These are phyloP conservation scores for Salmo trutta DNA, from an alignment of 2,797 vertebrate species.

Conservation along the genomic window DNA sequence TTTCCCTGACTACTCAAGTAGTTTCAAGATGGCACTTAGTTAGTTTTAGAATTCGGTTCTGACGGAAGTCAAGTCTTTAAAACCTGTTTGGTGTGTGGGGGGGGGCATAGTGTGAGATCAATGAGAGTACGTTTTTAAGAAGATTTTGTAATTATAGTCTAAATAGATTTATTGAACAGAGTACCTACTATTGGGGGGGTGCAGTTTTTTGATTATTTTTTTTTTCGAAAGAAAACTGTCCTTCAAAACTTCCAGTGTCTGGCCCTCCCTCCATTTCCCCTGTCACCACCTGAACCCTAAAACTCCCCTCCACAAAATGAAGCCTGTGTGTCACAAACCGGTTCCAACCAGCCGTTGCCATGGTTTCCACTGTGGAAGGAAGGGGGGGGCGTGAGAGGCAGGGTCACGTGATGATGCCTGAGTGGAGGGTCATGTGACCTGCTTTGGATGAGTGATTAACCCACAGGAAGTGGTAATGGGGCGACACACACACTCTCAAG, in stretches of 20 bases:
- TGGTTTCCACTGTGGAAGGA: conserved; percentile 82
- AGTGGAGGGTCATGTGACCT: conserved; percentile 79
- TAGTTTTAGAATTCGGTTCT: not conserved
- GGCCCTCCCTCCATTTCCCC: conserved; percentile 79
- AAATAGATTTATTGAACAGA: not conserved
- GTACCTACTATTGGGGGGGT: not conserved
- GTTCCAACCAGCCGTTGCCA: conserved; percentile 87
- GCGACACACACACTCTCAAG: not conserved
- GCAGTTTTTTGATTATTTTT: not conserved
- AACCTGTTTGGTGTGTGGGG: not conserved
- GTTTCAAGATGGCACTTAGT: not conserved
- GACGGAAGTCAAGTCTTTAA: not conserved
- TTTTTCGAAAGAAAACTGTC: conserved; percentile 13
- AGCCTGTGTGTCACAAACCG: conserved; percentile 83
- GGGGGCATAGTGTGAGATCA: not conserved
- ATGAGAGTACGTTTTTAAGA: not conserved
- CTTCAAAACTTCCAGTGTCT: conserved; percentile 45
- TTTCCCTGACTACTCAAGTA: not conserved
- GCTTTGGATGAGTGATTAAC: conserved; percentile 81
- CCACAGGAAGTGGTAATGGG: conserved; percentile 83
- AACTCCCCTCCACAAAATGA: conserved; percentile 86
- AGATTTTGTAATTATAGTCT: not conserved
- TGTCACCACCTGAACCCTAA: conserved; percentile 80
- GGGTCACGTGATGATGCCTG: conserved; percentile 80
- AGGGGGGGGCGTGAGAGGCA: conserved; percentile 53